Evolutionary conservation across 2,113 vertebrate genomes (phyloP).

Genomic region (Chinchilla lanigera): DNA sequence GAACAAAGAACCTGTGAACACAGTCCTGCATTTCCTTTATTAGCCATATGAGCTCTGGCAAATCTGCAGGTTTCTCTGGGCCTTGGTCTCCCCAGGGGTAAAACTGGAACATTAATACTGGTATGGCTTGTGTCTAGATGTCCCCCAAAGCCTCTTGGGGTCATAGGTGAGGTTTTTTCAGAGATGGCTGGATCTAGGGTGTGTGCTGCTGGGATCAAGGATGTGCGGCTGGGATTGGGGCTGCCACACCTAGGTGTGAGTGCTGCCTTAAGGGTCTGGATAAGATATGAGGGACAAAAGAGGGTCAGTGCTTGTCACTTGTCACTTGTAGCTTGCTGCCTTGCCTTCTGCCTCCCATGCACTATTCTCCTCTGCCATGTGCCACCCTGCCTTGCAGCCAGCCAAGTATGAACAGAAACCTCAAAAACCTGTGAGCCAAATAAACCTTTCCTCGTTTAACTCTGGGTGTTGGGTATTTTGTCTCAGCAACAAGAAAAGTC

Average conservation of each 20-base stretch:
- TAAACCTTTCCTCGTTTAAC: background rate
- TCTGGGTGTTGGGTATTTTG: background rate
- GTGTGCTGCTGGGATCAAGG: background rate
- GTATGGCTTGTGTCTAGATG: background rate
- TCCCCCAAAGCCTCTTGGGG: background rate
- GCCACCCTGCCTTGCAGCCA: background rate
- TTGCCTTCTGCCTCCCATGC: background rate
- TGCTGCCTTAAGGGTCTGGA: background rate
- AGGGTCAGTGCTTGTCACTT: background rate
- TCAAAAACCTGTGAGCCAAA: background rate
- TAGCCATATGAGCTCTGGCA: background rate
- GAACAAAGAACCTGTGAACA: background rate
- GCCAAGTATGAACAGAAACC: background rate
- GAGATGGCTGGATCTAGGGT: background rate
- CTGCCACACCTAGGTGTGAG: background rate
- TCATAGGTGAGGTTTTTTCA: background rate
- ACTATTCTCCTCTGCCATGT: background rate
- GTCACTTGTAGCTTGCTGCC: background rate
- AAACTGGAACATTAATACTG: background rate
- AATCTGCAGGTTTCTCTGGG: background rate
- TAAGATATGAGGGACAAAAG: background rate
- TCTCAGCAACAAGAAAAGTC: background rate
- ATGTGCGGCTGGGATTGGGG: background rate
- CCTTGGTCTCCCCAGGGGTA: background rate
- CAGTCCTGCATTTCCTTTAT: background rate